phyloP scores from a whole-genome alignment of 2,113 vertebrate genomes.

The Cheirogaleus medius region DNA sequence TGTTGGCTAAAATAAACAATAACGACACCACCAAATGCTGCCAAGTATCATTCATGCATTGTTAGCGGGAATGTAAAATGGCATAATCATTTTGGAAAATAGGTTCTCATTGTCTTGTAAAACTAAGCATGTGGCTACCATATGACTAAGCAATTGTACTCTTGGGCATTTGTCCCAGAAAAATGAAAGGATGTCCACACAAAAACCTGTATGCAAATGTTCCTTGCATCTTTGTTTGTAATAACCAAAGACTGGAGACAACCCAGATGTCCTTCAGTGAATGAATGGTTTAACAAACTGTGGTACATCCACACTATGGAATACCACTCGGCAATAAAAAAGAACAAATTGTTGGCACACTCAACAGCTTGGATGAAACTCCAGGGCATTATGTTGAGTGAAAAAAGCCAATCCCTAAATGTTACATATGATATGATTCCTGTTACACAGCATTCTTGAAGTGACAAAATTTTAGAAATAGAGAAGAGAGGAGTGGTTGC shows the following conservation, averaged over 20 bases:
- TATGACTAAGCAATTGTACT: background rate
- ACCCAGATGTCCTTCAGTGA: background rate
- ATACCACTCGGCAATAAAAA: background rate
- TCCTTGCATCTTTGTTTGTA: background rate
- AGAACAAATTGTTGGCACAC: no score
- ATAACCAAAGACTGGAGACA: background rate
- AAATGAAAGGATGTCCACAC: background rate
- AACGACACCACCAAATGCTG: background rate
- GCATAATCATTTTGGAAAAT: background rate
- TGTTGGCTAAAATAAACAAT: background rate
- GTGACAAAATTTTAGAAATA: background rate
- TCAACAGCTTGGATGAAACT: background rate
- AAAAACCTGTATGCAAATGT: background rate
- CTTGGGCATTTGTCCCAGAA: background rate
- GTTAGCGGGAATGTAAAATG: background rate
- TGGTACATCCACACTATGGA: background rate
- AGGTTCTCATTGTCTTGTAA: background rate
- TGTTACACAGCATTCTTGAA: background rate
- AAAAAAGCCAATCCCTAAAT: background rate
- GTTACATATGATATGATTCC: background rate
- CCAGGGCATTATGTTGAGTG: background rate
- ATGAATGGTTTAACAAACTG: background rate
- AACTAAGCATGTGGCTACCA: background rate
- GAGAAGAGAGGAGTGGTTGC: background rate
- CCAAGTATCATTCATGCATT: background rate